Conservation (phyloP, 2,888 invertebrate species). For the Steinernema scapterisci region DNA sequence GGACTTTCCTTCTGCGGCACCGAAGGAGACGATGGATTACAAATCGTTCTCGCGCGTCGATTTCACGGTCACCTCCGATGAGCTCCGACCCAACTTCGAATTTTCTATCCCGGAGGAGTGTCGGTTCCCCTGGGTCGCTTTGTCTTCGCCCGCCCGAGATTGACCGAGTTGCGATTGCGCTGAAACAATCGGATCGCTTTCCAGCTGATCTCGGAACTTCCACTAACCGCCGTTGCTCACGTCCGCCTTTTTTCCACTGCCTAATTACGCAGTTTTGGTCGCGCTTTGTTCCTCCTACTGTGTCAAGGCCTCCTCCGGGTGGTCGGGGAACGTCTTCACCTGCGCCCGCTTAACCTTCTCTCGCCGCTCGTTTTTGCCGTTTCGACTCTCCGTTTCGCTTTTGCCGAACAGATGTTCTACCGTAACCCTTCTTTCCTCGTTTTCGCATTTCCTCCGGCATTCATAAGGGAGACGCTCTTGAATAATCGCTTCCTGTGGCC, state of each 20-base stretch:
- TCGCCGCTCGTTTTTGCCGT: neutral
- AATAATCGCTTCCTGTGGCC: neutral
- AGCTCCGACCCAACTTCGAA: neutral
- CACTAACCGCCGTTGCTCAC: neutral
- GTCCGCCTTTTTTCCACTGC: neutral
- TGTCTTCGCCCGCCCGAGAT: neutral
- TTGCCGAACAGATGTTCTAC: neutral
- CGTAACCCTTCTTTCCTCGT: neutral
- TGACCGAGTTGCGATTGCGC: neutral
- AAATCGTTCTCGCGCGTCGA: constrained; percentile 23
- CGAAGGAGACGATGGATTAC: neutral
- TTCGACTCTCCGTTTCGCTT: neutral
- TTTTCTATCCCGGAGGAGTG: neutral
- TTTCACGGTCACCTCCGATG: constrained; percentile 20
- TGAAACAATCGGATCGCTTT: neutral
- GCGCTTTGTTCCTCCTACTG: neutral
- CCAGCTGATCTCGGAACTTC: neutral
- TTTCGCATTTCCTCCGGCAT: neutral
- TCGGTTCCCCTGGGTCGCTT: neutral
- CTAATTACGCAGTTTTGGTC: constrained; percentile 2
- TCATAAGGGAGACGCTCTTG: no score
- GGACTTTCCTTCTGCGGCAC: neutral
- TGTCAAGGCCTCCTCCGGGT: constrained; percentile 11
- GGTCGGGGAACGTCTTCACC: constrained; percentile 7
- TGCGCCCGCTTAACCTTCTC: neutral